phyloP scores from a whole-genome alignment of 2,888 invertebrate genomes.

The Polymixis lichenea region DNA sequence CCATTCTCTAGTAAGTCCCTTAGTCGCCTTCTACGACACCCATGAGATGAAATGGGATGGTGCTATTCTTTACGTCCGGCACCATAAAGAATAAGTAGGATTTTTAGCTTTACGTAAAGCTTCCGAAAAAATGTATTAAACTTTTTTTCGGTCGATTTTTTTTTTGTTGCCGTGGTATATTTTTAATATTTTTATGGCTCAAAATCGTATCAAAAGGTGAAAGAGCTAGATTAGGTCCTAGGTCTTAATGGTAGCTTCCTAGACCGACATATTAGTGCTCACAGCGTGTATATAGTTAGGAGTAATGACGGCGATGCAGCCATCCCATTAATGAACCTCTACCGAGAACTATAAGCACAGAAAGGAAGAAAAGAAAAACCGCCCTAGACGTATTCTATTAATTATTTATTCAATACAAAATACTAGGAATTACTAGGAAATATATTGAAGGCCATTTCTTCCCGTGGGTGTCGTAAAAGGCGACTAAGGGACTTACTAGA shows the following conservation, averaged over 20 bases:
- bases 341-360: too few species aligned
- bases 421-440: background rate
- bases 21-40: too few species aligned
- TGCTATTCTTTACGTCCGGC: too few species aligned
- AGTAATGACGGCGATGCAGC: too few species aligned
- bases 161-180: background rate
- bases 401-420: background rate
- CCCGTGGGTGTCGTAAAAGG: too few species aligned
- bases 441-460: too few species aligned
- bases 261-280: background rate
- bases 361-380: background rate
- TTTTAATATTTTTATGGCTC: background rate
- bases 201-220: background rate
- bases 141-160: background rate
- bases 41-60: too few species aligned
- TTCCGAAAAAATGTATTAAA: background rate
- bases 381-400: background rate
- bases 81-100: too few species aligned
- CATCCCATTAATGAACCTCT: background rate
- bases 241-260: background rate
- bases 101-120: background rate
- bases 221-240: background rate
- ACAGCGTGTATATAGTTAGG: background rate
- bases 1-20: too few species aligned
- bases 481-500: too few species aligned